Percentiles rank a stretch among this genome's conserved stretches.
Conservation (phyloP, 1,140 invertebrate species). For the Geopemphigus sp. region DNA sequence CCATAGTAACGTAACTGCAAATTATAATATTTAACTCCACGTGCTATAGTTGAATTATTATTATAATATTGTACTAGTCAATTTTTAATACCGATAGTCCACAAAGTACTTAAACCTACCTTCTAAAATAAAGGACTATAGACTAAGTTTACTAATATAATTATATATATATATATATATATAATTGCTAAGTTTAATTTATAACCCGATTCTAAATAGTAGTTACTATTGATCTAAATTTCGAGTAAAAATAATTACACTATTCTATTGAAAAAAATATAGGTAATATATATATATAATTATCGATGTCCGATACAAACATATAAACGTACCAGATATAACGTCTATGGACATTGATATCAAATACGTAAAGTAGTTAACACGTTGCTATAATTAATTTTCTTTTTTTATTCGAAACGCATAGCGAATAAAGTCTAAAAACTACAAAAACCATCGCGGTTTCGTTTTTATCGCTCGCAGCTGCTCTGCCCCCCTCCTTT, state of each 20-base stretch:
- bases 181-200: conserved; percentile 14
- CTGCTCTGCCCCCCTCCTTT: neutral
- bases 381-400: neutral
- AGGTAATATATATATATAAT: neutral
- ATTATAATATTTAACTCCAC: conserved; percentile 49
- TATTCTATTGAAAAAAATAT: conserved; percentile 13
- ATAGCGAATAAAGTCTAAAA: neutral
- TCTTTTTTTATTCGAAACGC: neutral
- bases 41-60: neutral
- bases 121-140: conserved; percentile 23
- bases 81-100: neutral
- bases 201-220: conserved; percentile 26
- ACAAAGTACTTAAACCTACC: conserved; percentile 23
- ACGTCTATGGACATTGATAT: conserved; percentile 9
- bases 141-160: conserved; percentile 25
- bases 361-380: neutral
- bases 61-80: neutral
- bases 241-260: conserved; percentile 23
- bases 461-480: neutral
- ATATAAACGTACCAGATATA: neutral
- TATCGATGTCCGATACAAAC: neutral
- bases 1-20: conserved; percentile 97
- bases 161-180: conserved; percentile 24
- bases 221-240: conserved; percentile 20
- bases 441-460: neutral